phyloP scores from a whole-genome alignment of 1,140 invertebrate genomes.

The Drosophila simulans region DNA sequence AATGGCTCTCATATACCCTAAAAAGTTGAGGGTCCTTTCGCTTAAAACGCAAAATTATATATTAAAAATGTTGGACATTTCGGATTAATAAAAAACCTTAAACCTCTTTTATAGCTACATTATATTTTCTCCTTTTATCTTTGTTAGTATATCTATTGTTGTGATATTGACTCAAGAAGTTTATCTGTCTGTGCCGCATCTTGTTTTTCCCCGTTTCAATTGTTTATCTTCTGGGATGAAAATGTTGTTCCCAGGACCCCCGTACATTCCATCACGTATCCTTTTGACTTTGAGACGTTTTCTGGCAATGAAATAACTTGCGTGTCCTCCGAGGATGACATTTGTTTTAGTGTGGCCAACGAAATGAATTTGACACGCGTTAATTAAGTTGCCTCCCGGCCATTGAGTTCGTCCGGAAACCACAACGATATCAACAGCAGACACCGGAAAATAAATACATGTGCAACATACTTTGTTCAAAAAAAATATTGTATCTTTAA shows the following conservation, averaged over 20 bases:
- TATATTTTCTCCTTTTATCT: too few species aligned
- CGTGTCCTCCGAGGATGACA: conserved; percentile 47
- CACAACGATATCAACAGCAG: not conserved
- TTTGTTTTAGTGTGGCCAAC: conserved; percentile 43
- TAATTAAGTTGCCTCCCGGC: conserved; percentile 65
- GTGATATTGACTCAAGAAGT: not conserved
- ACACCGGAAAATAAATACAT: not conserved
- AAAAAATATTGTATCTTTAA: too few species aligned
- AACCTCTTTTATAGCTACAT: too few species aligned
- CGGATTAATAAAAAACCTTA: too few species aligned
- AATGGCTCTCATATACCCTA: conserved; percentile 25
- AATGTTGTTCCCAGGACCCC: conserved; percentile 17
- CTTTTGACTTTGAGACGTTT: conserved; percentile 37
- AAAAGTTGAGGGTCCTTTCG: not conserved
- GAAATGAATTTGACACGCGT: conserved; percentile 72
- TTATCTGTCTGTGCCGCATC: not conserved
- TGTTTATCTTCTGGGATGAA: conserved; percentile 30
- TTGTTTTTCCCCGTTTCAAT: conserved; percentile 9
- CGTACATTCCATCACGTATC: conserved; percentile 47
- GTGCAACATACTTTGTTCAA: too few species aligned
- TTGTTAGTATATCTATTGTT: conserved; percentile 7
- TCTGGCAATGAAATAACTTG: conserved; percentile 40
- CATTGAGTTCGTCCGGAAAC: not conserved
- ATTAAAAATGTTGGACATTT: too few species aligned
- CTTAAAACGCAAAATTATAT: too few species aligned